Evolutionary conservation across 1,140 invertebrate species (phyloP).

Genomic region (Lutraria rhynchaena): DNA sequence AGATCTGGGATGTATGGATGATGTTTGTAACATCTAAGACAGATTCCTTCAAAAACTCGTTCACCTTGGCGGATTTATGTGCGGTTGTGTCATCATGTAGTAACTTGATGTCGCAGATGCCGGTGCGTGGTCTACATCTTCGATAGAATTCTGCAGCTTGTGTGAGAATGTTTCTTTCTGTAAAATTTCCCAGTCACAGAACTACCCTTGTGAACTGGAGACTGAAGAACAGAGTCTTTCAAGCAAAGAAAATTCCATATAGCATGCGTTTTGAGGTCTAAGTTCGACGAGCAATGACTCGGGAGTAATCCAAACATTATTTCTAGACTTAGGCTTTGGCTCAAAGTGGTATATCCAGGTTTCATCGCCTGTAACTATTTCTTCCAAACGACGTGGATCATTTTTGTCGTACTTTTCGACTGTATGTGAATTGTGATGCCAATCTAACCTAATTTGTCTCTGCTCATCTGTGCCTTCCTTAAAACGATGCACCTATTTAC

Average conservation of each 20-base stretch:
- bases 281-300: no score
- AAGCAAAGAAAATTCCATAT: no score
- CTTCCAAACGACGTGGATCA: no score
- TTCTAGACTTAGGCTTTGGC: no score
- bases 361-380: no score
- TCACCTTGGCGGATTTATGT: neutral
- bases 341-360: no score
- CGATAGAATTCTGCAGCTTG: neutral
- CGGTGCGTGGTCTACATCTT: constrained; percentile 3
- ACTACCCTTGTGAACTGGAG: neutral
- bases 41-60: neutral
- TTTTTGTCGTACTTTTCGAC: no score
- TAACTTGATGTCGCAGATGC: constrained; percentile 1
- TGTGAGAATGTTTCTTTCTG: neutral
- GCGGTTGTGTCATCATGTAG: constrained; percentile 6
- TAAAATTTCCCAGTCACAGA: neutral
- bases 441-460: constrained; percentile 1
- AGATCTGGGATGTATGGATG: constrained; percentile 7
- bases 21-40: neutral
- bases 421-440: neutral
- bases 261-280: no score
- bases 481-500: no score
- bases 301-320: no score
- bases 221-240: no score
- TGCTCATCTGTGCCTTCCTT: neutral